phyloP scores from a whole-genome alignment of 2,797 vertebrate species.

The Bufotes viridis region DNA sequence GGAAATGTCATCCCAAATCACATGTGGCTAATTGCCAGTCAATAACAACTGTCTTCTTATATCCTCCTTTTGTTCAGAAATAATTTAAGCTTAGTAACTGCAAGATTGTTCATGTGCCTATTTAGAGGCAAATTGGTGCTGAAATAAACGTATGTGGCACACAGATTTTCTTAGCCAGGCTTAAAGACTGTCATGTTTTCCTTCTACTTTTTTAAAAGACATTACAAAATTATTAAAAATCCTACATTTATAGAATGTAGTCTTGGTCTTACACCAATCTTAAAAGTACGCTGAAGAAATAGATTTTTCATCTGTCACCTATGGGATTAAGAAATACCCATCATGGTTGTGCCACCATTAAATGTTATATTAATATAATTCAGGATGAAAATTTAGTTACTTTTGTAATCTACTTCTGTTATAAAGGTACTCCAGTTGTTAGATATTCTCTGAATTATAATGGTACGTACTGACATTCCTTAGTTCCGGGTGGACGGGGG shows the following conservation, averaged over 20 bases:
- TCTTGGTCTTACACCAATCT: too few relatives aligned
- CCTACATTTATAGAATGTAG: background rate
- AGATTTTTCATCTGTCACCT: too few relatives aligned
- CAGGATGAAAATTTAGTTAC: too few relatives aligned
- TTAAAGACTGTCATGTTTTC: background rate
- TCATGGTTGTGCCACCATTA: too few relatives aligned
- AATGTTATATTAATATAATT: too few relatives aligned
- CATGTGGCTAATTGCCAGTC: constrained; percentile 42
- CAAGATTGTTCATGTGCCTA: constrained; percentile 6
- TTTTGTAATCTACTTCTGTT: too few relatives aligned
- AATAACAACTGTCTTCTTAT: constrained; percentile 33
- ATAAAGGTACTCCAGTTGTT: too few relatives aligned
- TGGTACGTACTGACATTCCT: too few relatives aligned
- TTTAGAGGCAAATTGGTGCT: constrained; percentile 6
- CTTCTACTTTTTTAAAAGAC: background rate
- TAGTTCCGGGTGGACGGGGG: too few relatives aligned
- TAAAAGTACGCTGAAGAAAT: too few relatives aligned
- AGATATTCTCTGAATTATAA: too few relatives aligned
- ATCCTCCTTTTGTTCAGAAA: constrained; percentile 41
- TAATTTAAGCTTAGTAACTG: constrained; percentile 20
- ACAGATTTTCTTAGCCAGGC: background rate
- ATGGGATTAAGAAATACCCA: too few relatives aligned
- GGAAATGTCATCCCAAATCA: constrained; percentile 34
- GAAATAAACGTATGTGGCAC: background rate
- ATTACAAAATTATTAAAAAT: background rate